Base-by-base conservation (phyloP, 2,888 invertebrate genomes). In the Oscheius sp. region DNA sequence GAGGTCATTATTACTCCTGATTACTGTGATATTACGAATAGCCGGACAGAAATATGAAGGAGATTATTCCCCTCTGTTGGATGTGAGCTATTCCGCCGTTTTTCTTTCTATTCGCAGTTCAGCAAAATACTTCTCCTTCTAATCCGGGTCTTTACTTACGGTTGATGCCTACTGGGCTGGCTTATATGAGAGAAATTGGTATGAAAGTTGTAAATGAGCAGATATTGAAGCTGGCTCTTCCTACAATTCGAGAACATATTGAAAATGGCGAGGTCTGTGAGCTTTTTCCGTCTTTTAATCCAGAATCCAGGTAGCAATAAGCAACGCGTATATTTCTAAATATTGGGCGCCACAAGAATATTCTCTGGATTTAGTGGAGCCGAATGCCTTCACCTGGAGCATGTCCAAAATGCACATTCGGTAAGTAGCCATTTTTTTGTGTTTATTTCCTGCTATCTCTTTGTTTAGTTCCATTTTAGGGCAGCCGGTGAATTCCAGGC, bases 281-380 rank as follows among this genome's bases (percentile, higher is more conserved):
- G 13, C n/a, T 53, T 16, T 43, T 5, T 56, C 53, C n/a, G 16
- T 23, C n/a, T 13, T 64, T 2, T 23, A 46, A 49, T 23, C 21
- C 49, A 2, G 25, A 7, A n/a, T 18, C 18, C 61, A 84, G 86
- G 85, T 87, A 12, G 83, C 87, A 9, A 87, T 87, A 23, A 79
- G 80, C 74, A 85, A 85, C 72, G 83, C 86, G 6, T 83, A 78
- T 59, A 83, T 87, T 68, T 84, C 85, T 49, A 87, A 87, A 72
- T 87, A 87, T 69, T 87, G 87, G 87, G 84, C 87, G 2, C 87
- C 87, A 1, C 87, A 85, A 49, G 87, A 87, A 52, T 87, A 87
- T 69, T 76, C 79, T 5, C 75, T 87, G 35, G 87, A 87, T 59
- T 74, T 87, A 72, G 76, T 84, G 1, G 85, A 84, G 52, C 87